A percentile compares a stretch with the other conserved stretches of the same genome.
Conservation (phyloP, 2,113 vertebrate genomes). For the Pachycephala philippinensis region DNA sequence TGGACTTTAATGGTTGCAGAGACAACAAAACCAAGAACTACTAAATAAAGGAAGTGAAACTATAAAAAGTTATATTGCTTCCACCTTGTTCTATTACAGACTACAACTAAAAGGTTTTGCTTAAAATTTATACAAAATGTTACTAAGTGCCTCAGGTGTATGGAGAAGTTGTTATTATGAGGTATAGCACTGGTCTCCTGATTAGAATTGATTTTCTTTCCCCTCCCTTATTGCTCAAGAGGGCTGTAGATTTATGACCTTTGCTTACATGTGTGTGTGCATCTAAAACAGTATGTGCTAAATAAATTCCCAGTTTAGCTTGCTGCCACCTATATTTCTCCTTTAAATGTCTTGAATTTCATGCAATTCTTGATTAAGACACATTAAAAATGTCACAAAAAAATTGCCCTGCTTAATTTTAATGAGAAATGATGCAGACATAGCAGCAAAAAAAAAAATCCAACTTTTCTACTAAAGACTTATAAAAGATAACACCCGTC, state of each 20-base stretch:
- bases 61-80: neutral
- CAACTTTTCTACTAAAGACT: neutral
- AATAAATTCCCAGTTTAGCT: conserved; percentile 5
- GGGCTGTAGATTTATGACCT: conserved; percentile 43
- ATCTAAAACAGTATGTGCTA: neutral
- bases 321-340: neutral
- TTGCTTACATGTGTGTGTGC: conserved; percentile 31
- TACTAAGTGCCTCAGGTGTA: conserved; percentile 45
- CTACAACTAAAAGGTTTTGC: conserved; percentile 6
- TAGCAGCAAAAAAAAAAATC: neutral
- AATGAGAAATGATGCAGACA: neutral
- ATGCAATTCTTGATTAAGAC: neutral
- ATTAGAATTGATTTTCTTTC: conserved; percentile 70
- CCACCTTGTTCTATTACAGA: neutral
- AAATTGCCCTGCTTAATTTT: neutral
- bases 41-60: neutral
- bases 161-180: neutral
- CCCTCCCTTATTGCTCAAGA: conserved; percentile 29
- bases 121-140: conserved; percentile 27
- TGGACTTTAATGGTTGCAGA: neutral
- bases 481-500: neutral
- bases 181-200: neutral
- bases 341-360: neutral
- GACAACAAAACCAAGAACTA: neutral
- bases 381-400: neutral